Conservation (phyloP, 1,140 invertebrate species). For the Drosophila subobscura region DNA sequence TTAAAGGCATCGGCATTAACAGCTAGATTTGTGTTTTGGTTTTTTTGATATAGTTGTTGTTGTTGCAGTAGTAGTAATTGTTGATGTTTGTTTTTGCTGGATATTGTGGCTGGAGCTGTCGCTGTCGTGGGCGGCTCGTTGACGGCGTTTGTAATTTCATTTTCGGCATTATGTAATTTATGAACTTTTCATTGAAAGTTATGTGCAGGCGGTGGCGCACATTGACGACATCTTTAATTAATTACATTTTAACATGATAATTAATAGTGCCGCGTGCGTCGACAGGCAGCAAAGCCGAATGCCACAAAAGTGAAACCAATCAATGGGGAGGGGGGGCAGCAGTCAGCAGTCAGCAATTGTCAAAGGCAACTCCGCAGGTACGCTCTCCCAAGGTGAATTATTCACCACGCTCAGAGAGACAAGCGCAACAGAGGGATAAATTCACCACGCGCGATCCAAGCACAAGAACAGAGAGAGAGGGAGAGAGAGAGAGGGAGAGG, state of each 20-base stretch:
- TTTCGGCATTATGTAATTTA: conserved; percentile 81
- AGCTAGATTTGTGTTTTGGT: too few species aligned
- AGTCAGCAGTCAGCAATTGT: too few species aligned
- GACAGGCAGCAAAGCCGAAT: conserved; percentile 45
- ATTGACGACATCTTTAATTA: conserved; percentile 80
- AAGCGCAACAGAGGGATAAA: too few species aligned
- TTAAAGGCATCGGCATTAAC: too few species aligned
- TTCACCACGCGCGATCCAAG: too few species aligned
- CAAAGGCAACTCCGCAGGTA: too few species aligned
- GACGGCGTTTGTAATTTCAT: conserved; percentile 79
- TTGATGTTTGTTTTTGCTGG: conserved; percentile 21
- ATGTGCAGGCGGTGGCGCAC: conserved; percentile 56
- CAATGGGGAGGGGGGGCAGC: conserved; percentile 27
- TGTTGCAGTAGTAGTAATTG: not conserved
- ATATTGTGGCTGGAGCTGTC: conserved; percentile 25
- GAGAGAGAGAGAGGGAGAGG: too few species aligned
- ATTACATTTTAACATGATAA: conserved; percentile 83
- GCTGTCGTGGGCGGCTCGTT: conserved; percentile 45
- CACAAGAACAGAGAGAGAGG: too few species aligned
- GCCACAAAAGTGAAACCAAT: conserved; percentile 44
- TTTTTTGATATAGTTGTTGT: too few species aligned
- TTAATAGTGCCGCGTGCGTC: conserved; percentile 69
- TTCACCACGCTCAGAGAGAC: too few species aligned
- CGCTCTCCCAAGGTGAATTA: too few species aligned
- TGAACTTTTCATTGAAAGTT: conserved; percentile 82